A percentile compares a stretch with the other conserved stretches of the same genome.
Conservation (phyloP, 2,888 invertebrate genomes). For the Digitonthophagus gazella region DNA sequence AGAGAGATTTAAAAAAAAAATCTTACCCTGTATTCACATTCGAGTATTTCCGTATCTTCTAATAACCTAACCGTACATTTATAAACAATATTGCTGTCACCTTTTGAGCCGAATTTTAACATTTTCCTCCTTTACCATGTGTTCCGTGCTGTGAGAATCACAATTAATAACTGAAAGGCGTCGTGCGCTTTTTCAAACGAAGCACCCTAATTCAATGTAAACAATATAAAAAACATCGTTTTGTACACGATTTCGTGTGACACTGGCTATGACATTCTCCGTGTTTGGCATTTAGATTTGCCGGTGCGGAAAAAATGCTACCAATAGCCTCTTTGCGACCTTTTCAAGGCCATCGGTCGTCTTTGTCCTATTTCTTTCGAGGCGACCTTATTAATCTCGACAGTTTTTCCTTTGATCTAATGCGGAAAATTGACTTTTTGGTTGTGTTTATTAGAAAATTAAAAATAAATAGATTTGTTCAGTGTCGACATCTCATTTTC, state of each 20-base stretch:
- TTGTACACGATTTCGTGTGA: not conserved
- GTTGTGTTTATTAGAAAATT: not conserved
- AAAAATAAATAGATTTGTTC: not conserved
- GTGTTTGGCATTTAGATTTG: not conserved
- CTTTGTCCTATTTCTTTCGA: not conserved
- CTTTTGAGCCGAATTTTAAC: slow-evolving; percentile 58
- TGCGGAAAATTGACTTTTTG: not conserved
- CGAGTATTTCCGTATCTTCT: slow-evolving; percentile 87
- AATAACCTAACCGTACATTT: slow-evolving; percentile 86
- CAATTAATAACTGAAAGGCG: slow-evolving; percentile 3
- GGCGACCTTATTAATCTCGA: not conserved
- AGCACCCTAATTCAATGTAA: slow-evolving; percentile 6
- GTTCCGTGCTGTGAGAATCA: slow-evolving; percentile 8
- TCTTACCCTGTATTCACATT: slow-evolving; percentile 87
- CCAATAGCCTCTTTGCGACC: not conserved
- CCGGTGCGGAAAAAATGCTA: not conserved
- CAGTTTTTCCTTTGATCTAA: not conserved
- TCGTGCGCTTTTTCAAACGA: not conserved
- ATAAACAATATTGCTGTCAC: slow-evolving; percentile 74
- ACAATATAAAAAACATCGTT: slow-evolving; percentile 8
- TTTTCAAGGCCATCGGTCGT: no score
- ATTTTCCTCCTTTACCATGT: slow-evolving; percentile 40
- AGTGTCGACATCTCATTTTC: not conserved
- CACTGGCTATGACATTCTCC: not conserved
- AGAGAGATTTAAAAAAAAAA: no score